These are phyloP conservation scores for Synergus laeviventris DNA, from an alignment of 2,888 invertebrate species.

Conservation along the genomic window DNA sequence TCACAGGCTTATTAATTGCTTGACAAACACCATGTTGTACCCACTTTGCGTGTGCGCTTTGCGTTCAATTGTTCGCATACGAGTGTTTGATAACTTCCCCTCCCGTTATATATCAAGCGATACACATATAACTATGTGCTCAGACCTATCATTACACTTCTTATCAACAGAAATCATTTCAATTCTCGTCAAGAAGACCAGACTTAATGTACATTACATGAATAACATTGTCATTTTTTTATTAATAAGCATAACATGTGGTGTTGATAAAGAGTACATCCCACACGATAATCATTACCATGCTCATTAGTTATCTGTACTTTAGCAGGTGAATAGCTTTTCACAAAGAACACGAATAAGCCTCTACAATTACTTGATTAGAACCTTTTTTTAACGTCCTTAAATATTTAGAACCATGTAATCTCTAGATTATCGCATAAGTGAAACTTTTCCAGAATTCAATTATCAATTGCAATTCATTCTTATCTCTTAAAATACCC, in stretches of 20 bases:
- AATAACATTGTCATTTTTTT: slow-evolving; percentile 31
- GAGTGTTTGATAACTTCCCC: slow-evolving; percentile 55
- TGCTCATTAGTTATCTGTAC: slow-evolving; percentile 5
- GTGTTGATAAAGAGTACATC: slow-evolving; percentile 23
- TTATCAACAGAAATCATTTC: slow-evolving; percentile 60
- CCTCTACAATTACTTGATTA: not conserved
- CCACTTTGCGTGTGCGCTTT: not conserved
- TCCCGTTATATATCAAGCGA: slow-evolving; percentile 67
- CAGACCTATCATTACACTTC: slow-evolving; percentile 60
- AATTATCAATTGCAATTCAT: too few relatives aligned
- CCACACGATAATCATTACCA: slow-evolving; percentile 20
- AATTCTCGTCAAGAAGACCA: slow-evolving; percentile 59
- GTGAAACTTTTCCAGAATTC: not conserved
- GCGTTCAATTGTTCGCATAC: not conserved
- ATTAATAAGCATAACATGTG: slow-evolving; percentile 30
- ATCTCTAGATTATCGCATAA: too few relatives aligned
- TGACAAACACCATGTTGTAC: not conserved
- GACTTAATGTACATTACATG: slow-evolving; percentile 31
- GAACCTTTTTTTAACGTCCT: not conserved
- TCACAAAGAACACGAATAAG: slow-evolving; percentile 9
- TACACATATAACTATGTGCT: slow-evolving; percentile 39
- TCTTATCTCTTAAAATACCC: too few relatives aligned
- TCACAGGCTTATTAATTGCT: not conserved
- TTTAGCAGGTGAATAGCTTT: not conserved
- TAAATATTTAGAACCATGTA: not conserved